Base-by-base conservation (phyloP, 2,113 vertebrate genomes). In the Nibea coibor region DNA sequence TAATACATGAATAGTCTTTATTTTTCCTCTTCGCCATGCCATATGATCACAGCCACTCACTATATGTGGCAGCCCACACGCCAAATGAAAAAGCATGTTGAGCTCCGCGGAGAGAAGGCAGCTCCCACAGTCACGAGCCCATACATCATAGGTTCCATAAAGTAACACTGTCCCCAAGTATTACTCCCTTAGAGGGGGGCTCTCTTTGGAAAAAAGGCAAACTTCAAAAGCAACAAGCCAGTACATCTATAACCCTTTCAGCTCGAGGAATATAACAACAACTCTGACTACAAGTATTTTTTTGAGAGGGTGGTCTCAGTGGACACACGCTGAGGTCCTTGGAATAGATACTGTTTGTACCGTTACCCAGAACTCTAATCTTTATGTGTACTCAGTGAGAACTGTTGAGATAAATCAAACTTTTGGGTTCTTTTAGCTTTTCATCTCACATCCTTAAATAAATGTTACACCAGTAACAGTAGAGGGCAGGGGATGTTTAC, bases 1-100 rank as follows among this genome's bases (percentile, higher is more conserved):
- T 20, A 82, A 78, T 63, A 45, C 62, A 87, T 88, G 71, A 65
- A 81, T 84, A 67, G 42, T 61, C 5, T 56, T 51, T 68, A 50
- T 77, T 65, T 58, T 69, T 74, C n/a, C n/a, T n/a, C 22, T 79
- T 78, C 57, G 53, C 77, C 56, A 80, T 83, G 57, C 79, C 80
- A 80, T 80, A 84, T 82, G 87, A 88, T 84, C 70, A 73, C 47
- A 56, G 76, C 66, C 39, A 75, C 65, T 83, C 75, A 80, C 22
- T 66, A 26, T 16, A 57, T 80, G 74, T 80, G 72, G 50, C 58
- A 72, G 65, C 45, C 67, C 51, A 51, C 69, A 71, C 75, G 61
- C 10, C 72, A 50, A 56, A 65, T 62, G 42, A 35, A 45, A 64
- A 74, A 74, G 19, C 64, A 42, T 28, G 9, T 50, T 45, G 62